Base-by-base conservation (phyloP, 2,888 invertebrate species). In the Atrina japonica region DNA sequence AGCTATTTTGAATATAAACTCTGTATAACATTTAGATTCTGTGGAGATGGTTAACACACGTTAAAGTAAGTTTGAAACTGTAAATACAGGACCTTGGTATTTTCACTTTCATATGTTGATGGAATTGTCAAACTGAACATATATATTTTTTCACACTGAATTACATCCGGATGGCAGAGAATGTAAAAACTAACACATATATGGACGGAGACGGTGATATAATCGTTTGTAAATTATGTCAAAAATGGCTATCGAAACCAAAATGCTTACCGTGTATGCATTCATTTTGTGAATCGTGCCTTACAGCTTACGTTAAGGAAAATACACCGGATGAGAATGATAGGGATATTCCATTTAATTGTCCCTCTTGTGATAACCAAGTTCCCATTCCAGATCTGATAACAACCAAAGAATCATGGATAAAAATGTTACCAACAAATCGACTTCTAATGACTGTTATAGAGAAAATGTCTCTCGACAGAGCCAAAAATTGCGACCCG, bases 211-310 rank as follows among this genome's bases (percentile, higher is more conserved):
- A 56, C 14, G 64, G 23, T n/a, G 27, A 29, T 2, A 53, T 67
- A 1, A 47, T 61, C 16, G 56, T 45, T 14, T 72, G 67, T 21
- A 18, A 52, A 9, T 43, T 72, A 45, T 72, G 71, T 47, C 53
- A 63, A 2, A 41, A 50, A 59, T 58, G 61, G 40, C 23, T 67
- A 35, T 58, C 64, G 3, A 66, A 67, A 58, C 71, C 71, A 27
- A 61, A 61, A 30, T 55, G 59, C 35, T 40, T 72, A 7, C 61
- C 43, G 2, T 72, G 71, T 43, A 35, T 67, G 45, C 71, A 72
- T 56, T 72, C 71, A 27, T 72, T 72, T 25, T 72, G 71, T 59
- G 66, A 63, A n/a, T 16, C 40, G 7, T 72, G 71, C 45, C 41
- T 72, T 14, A 30, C 35, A 6, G 11, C 50, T 9, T 58, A 67